These are phyloP conservation scores for Carapus acus DNA, from an alignment of 2,797 vertebrate species.

Conservation along the genomic window DNA sequence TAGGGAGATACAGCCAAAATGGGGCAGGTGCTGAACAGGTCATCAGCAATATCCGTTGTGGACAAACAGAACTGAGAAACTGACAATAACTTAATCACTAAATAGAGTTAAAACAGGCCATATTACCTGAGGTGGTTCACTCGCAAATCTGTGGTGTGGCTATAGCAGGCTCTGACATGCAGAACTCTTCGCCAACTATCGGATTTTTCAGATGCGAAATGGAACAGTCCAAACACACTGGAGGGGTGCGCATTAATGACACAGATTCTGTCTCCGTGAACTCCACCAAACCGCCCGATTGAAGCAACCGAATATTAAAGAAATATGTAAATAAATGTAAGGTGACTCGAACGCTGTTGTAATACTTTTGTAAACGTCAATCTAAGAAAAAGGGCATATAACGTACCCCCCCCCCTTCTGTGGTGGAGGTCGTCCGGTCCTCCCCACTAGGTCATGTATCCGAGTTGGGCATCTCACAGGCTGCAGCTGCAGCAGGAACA, in stretches of 20 bases:
- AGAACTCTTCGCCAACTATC: conserved; percentile 83
- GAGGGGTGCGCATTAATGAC: conserved; percentile 17
- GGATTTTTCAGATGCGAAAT: conserved; percentile 80
- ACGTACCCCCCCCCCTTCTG: conserved; percentile 32
- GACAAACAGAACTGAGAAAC: not conserved
- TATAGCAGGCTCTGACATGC: conserved; percentile 80
- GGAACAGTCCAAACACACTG: conserved; percentile 61
- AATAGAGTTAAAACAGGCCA: conserved; percentile 4
- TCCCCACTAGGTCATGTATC: conserved; percentile 69
- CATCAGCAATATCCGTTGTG: conserved; percentile 7
- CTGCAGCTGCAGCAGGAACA: conserved; percentile 72
- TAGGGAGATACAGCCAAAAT: conserved; percentile 14
- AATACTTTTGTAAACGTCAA: conserved; percentile 8
- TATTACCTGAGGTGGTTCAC: conserved; percentile 82
- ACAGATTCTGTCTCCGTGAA: not conserved
- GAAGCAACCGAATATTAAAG: conserved; percentile 5
- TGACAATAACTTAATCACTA: not conserved
- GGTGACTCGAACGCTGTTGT: conserved; percentile 1
- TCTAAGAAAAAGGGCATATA: no score
- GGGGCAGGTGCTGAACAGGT: conserved; percentile 11
- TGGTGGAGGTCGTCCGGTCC: conserved; percentile 48
- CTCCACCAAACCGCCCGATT: conserved; percentile 2
- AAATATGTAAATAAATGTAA: not conserved
- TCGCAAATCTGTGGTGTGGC: conserved; percentile 80
- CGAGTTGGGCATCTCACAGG: conserved; percentile 68